These are phyloP conservation scores for Erannis defoliaria DNA, from an alignment of 2,888 invertebrate genomes.

Conservation along the genomic window DNA sequence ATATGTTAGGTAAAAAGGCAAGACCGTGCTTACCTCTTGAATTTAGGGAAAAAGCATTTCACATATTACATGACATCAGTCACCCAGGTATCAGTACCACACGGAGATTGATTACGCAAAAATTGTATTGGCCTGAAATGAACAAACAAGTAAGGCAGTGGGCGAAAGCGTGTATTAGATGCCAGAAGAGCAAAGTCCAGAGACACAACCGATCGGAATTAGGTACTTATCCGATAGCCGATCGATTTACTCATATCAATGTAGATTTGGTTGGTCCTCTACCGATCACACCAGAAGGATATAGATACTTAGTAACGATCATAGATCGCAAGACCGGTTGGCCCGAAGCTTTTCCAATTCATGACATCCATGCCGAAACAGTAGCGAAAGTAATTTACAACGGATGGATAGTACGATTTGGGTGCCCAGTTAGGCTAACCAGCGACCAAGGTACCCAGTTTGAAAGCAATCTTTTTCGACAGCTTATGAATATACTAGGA, in stretches of 20 bases:
- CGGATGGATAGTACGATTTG: slow-evolving; percentile 46
- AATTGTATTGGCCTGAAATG: slow-evolving; percentile 36
- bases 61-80: slow-evolving; percentile 38
- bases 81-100: slow-evolving; percentile 38
- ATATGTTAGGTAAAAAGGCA: too few relatives aligned
- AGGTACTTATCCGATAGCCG: too few relatives aligned
- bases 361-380: slow-evolving; percentile 47
- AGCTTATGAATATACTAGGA: slow-evolving; percentile 30
- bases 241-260: slow-evolving; percentile 22
- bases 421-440: slow-evolving; percentile 41
- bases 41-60: slow-evolving; percentile 37
- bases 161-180: slow-evolving; percentile 28
- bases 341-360: slow-evolving; percentile 7
- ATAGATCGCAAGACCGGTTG: slow-evolving; percentile 8
- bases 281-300: slow-evolving; percentile 7
- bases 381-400: slow-evolving; percentile 48
- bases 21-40: too few relatives aligned
- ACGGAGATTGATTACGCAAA: slow-evolving; percentile 2
- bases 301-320: slow-evolving; percentile 5
- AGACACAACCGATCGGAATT: slow-evolving; percentile 16
- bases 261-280: slow-evolving; percentile 16
- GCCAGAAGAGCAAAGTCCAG: too few relatives aligned
- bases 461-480: slow-evolving; percentile 27
- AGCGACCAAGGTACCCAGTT: slow-evolving; percentile 44
- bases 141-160: slow-evolving; percentile 26